These are phyloP conservation scores for Chaenocephalus aceratus DNA, from an alignment of 2,113 vertebrate genomes.

Conservation along the genomic window DNA sequence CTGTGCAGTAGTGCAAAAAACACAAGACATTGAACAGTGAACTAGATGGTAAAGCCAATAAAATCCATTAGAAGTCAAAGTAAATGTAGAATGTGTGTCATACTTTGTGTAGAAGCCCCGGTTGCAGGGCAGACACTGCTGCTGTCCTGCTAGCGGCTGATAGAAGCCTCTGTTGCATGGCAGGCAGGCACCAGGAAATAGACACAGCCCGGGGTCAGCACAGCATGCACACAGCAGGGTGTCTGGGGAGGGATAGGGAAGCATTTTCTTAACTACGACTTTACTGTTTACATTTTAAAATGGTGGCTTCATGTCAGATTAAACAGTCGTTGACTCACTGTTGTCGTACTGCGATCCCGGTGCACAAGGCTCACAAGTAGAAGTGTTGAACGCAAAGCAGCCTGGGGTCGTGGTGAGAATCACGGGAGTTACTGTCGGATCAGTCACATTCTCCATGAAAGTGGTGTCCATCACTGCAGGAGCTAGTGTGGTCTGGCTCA, in stretches of 20 bases:
- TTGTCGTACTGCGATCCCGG: slow-evolving; percentile 83
- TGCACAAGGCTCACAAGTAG: slow-evolving; percentile 83
- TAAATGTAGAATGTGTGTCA: slow-evolving; percentile 29
- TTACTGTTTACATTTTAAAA: neutral
- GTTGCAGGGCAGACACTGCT: slow-evolving; percentile 84
- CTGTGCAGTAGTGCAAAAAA: slow-evolving; percentile 63
- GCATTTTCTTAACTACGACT: neutral
- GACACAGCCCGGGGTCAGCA: slow-evolving; percentile 73
- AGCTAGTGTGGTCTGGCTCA: slow-evolving; percentile 81
- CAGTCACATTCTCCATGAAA: slow-evolving; percentile 54
- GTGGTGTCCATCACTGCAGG: slow-evolving; percentile 77
- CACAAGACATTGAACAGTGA: neutral
- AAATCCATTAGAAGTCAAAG: neutral
- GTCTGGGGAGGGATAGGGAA: slow-evolving; percentile 64
- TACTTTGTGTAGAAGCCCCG: slow-evolving; percentile 86
- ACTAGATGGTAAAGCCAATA: neutral
- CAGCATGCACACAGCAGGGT: slow-evolving; percentile 87
- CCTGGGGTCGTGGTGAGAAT: slow-evolving; percentile 70
- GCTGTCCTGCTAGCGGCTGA: slow-evolving; percentile 84
- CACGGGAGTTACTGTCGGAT: slow-evolving; percentile 60
- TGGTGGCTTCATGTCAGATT: neutral
- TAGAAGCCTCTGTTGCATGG: slow-evolving; percentile 84
- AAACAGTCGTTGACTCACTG: slow-evolving; percentile 66
- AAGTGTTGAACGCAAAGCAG: slow-evolving; percentile 84
- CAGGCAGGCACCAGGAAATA: slow-evolving; percentile 78